Evolutionary conservation across 1,140 invertebrate genomes (phyloP), one percentile per base, ranked within the genome.

Genomic region (Mizuhopecten yessoensis): DNA sequence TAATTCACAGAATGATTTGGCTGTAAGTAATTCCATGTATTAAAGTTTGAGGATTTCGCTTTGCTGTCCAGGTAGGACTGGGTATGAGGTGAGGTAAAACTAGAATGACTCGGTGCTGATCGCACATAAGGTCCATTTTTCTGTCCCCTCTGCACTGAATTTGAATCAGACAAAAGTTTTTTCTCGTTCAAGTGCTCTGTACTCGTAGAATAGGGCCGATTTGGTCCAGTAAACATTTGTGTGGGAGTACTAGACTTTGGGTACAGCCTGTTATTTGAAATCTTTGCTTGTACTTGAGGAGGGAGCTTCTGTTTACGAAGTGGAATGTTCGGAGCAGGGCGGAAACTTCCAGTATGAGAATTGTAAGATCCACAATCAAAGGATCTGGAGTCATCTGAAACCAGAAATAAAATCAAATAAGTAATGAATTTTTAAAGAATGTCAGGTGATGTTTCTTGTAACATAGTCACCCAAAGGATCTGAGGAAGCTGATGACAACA

Each of bases 381-480:
- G 20, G 91, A 92, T 86, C 91, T 88, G 33, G 91, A 92, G 34
- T 92, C 91, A 92, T 92, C 91, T 92, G 86, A 57, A 90, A 92
- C 57, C 15, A 87, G 17, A 88, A 88, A 90, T 33, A 87, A 88
- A 88, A 86, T 11, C n/a, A 88, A 39, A 88, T 5, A 75, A 75
- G n/a, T 75, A 75, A n/a, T 75, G n/a, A 5, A 75, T 29, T 3
- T 29, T 75, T 29, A 2, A 75, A 75, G 1, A 9, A 17, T 45
- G 42, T 17, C 17, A 45, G 9, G 36, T 39, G 36, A 39, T 39
- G 13, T 5, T 5, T 39, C 36, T 39, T 39, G 36, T 39, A 39
- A 39, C 5, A 39, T 13, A 39, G 36, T 39, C 13, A 7, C 13
- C 42, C 17, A 1, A 15, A 20, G 17, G 17, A 13, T 45, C 42